Evolutionary conservation across 2,113 vertebrate species (phyloP), one percentile per base, ranked within the genome.

Genomic region (Gambusia affinis): DNA sequence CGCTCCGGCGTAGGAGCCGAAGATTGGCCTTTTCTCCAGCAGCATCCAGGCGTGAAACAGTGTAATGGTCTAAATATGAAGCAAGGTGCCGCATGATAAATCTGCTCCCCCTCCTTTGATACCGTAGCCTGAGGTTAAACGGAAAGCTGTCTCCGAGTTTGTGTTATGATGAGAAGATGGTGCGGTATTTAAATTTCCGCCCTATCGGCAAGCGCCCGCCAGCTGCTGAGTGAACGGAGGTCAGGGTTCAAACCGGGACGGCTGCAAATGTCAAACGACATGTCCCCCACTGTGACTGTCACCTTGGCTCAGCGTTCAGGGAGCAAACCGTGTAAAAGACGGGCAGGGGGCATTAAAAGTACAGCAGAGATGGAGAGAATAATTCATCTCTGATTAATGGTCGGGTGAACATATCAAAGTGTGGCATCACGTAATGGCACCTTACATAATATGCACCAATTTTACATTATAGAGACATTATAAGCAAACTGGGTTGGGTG

Each of bases 231-330:
- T 15, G 71, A 79, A 63, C 62, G 68, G 85, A 68, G 89, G 90
- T 91, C 84, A 87, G 65, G 63, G 88, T 73, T 90, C 85, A 90
- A 90, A 81, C 76, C 66, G 86, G 61, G 83, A 87, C 80, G 83
- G 75, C 87, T 30, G 71, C 83, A 91, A 91, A 92, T 85, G 85
- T 92, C 90, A 91, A 86, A 79, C 42, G 85, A 81, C 80, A 76
- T 37, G 74, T 70, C 71, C 73, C 88, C 86, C 42, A 28, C 87
- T 81, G 82, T 44, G 83, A 75, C 77, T 87, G 91, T 91, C 91
- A 86, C 85, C 86, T 88, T 70, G 73, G 35, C 17, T 91, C 72
- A 84, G 24, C 42, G 29, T 87, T 81, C 15, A 42, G 78, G 74
- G 71, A 54, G 64, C 68, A 70, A 73, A 68, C 72, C 67, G 68